These are phyloP conservation scores for Sus cebifrons DNA, from an alignment of 2,797 vertebrate species.

Conservation along the genomic window DNA sequence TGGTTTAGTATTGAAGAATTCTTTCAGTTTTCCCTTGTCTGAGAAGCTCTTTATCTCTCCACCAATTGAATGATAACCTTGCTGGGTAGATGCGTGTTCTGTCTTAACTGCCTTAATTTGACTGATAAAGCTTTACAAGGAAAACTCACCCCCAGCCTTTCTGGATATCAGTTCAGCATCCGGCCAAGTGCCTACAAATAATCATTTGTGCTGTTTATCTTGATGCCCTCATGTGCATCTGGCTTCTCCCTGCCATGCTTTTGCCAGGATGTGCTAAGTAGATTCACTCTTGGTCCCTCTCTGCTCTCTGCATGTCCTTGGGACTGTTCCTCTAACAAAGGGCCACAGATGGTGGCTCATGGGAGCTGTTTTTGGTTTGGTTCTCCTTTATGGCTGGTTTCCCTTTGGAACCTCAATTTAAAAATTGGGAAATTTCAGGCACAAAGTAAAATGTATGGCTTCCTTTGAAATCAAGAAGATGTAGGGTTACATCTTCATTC, in stretches of 20 bases:
- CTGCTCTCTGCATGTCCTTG: neutral
- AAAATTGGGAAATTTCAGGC: neutral
- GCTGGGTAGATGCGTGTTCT: too few relatives aligned
- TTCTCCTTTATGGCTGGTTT: neutral
- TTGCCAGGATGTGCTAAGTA: too few relatives aligned
- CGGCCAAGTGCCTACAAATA: neutral
- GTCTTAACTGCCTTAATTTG: neutral
- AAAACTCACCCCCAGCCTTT: neutral
- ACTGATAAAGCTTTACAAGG: fast-evolving
- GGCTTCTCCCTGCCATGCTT: fast-evolving
- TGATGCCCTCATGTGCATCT: neutral
- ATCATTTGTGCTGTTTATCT: too few relatives aligned
- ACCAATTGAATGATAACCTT: too few relatives aligned
- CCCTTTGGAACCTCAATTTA: neutral
- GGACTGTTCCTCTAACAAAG: neutral
- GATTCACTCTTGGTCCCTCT: neutral
- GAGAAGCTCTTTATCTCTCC: too few relatives aligned
- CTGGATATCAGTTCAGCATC: neutral
- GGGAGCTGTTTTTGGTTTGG: neutral
- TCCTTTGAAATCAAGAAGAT: neutral
- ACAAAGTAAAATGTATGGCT: neutral
- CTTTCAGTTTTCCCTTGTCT: too few relatives aligned
- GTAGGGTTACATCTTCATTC: neutral
- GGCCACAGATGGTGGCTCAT: fast-evolving
- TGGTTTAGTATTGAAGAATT: too few relatives aligned